These are phyloP conservation scores for Microcebus murinus DNA, from an alignment of 2,113 vertebrate genomes.

Conservation along the genomic window DNA sequence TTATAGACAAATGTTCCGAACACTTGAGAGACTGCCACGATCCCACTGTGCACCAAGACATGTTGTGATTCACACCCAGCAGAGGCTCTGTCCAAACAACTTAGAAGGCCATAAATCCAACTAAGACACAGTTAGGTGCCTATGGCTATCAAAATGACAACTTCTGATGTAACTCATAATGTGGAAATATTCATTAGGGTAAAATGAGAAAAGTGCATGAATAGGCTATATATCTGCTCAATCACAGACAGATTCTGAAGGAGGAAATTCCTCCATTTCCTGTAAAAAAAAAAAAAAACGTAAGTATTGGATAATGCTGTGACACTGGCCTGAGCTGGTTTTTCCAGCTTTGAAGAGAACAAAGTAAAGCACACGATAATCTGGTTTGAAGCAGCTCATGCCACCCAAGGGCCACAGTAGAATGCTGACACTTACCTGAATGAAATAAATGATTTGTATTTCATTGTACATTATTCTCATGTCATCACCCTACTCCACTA, in stretches of 20 bases:
- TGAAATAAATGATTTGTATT: conserved; percentile 35
- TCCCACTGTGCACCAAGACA: not conserved
- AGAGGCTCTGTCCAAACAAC: not conserved
- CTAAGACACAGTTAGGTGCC: not conserved
- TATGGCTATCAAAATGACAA: not conserved
- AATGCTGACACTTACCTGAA: conserved; percentile 35
- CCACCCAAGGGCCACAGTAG: conserved; percentile 9
- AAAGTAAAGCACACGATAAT: conserved; percentile 29
- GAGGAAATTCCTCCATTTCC: conserved; percentile 49
- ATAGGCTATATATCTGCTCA: not conserved
- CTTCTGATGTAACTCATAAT: not conserved
- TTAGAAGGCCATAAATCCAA: not conserved
- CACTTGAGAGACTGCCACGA: not conserved
- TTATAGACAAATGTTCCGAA: not conserved
- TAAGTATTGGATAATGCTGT: not conserved
- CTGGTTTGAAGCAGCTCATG: conserved; percentile 51
- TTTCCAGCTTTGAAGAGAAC: conserved; percentile 62
- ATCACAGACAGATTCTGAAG: not conserved
- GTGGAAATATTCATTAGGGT: not conserved
- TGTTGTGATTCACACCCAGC: not conserved
- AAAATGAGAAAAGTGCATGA: not conserved
- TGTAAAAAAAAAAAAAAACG: not conserved
- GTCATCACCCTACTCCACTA: not conserved
- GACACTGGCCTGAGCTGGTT: conserved; percentile 54
- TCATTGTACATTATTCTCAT: conserved; percentile 5